These are phyloP conservation scores for Polypedilum vanderplanki DNA, from an alignment of 1,140 invertebrate species.

Conservation along the genomic window DNA sequence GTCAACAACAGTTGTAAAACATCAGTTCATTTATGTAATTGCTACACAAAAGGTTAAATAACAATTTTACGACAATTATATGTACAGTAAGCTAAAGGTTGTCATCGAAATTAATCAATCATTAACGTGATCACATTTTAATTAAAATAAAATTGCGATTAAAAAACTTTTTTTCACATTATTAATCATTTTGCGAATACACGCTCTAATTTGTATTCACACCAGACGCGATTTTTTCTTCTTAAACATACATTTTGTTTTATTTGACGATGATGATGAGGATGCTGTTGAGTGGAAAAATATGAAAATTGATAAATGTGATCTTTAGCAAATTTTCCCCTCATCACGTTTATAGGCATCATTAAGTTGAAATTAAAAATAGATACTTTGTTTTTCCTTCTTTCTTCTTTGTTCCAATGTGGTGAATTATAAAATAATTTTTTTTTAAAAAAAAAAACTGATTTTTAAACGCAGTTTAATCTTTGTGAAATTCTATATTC, in stretches of 20 bases:
- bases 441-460: no score
- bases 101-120: conserved; percentile 12
- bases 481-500: no score
- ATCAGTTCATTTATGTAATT: background rate
- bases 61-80: background rate
- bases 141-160: background rate
- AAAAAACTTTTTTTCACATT: background rate
- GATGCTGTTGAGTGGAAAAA: background rate
- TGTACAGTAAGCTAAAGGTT: background rate
- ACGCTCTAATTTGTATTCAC: background rate
- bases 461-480: no score
- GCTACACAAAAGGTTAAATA: background rate
- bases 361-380: conserved; percentile 8
- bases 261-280: background rate
- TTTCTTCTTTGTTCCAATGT: background rate
- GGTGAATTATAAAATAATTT: no score
- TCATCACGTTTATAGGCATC: conserved; percentile 23
- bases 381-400: background rate
- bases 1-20: background rate
- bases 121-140: background rate
- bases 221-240: conserved; percentile 8
- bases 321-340: conserved; percentile 19
- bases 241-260: background rate
- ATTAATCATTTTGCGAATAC: background rate
- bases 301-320: conserved; percentile 26